Evolutionary conservation across 1,140 invertebrate species (phyloP).

Genomic region (Chionoecetes opilio): DNA sequence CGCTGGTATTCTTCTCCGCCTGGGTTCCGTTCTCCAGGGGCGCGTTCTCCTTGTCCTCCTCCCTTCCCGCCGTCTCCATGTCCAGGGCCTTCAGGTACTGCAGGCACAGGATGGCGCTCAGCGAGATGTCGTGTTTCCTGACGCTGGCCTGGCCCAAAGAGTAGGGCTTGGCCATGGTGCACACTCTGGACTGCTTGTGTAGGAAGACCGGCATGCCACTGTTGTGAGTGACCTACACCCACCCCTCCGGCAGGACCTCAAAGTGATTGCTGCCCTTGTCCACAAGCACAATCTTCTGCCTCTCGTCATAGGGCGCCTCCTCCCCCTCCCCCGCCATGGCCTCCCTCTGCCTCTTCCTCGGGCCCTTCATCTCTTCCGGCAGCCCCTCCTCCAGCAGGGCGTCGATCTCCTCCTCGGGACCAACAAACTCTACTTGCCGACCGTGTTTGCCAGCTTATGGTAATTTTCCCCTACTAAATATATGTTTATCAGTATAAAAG

Average conservation of each 20-base stretch:
- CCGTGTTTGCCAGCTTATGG: too few species aligned
- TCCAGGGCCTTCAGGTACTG: conserved; percentile 92
- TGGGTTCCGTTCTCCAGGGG: conserved; percentile 34
- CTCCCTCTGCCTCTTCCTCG: conserved; percentile 85
- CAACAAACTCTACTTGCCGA: conserved; percentile 89
- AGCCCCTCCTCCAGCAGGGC: conserved; percentile 93
- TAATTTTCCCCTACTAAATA: too few species aligned
- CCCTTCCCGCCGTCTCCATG: conserved; percentile 86
- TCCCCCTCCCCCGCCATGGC: conserved; percentile 77
- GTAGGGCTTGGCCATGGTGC: conserved; percentile 95
- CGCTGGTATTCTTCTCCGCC: not conserved
- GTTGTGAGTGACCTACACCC: conserved; percentile 96
- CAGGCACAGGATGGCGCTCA: conserved; percentile 97
- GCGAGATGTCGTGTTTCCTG: conserved; percentile 95
- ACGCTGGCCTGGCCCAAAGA: conserved; percentile 96
- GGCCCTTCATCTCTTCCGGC: conserved; percentile 87
- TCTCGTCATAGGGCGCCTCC: conserved; percentile 88
- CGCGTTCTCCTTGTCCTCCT: conserved; percentile 84
- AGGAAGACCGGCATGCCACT: conserved; percentile 98
- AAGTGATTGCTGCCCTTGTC: conserved; percentile 95
- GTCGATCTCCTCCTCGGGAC: conserved; percentile 94
- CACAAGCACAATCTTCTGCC: conserved; percentile 93
- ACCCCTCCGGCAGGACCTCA: conserved; percentile 96
- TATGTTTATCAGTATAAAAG: too few species aligned
- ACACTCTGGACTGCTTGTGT: conserved; percentile 92